phyloP scores from a whole-genome alignment of 2,888 invertebrate genomes.

The Cerastis rubricosa region DNA sequence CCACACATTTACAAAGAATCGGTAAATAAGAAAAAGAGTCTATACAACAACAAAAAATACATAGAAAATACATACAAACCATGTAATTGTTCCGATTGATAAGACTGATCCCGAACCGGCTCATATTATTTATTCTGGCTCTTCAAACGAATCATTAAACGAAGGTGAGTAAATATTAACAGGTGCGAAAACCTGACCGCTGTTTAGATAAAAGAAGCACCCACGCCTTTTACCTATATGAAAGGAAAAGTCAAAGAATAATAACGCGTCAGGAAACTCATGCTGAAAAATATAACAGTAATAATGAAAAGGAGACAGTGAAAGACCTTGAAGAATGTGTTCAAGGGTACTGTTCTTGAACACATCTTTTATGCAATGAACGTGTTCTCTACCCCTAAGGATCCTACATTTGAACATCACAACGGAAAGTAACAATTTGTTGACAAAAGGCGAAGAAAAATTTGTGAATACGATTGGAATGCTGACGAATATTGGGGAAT shows the following conservation, averaged over 20 bases:
- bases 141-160: constrained; percentile 69
- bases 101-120: constrained; percentile 31
- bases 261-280: constrained; percentile 17
- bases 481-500: constrained; percentile 55
- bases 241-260: constrained; percentile 29
- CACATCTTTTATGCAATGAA: constrained; percentile 46
- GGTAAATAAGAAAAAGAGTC: too few species aligned
- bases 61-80: not conserved
- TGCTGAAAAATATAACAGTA: constrained; percentile 38
- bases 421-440: constrained; percentile 38
- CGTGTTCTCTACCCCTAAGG: constrained; percentile 11
- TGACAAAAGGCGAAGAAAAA: constrained; percentile 33
- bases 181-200: constrained; percentile 20
- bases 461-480: constrained; percentile 51
- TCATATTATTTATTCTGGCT: constrained; percentile 74
- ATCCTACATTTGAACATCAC: constrained; percentile 21
- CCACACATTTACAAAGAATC: too few species aligned
- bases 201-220: constrained; percentile 18
- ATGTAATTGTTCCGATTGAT: constrained; percentile 23
- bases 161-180: constrained; percentile 67
- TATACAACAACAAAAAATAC: too few species aligned
- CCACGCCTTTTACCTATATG: constrained; percentile 2
- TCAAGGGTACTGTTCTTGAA: constrained; percentile 16
- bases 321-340: constrained; percentile 26
- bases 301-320: constrained; percentile 36